These are phyloP conservation scores for Parotia lawesii DNA, from an alignment of 2,113 vertebrate species.

Conservation along the genomic window DNA sequence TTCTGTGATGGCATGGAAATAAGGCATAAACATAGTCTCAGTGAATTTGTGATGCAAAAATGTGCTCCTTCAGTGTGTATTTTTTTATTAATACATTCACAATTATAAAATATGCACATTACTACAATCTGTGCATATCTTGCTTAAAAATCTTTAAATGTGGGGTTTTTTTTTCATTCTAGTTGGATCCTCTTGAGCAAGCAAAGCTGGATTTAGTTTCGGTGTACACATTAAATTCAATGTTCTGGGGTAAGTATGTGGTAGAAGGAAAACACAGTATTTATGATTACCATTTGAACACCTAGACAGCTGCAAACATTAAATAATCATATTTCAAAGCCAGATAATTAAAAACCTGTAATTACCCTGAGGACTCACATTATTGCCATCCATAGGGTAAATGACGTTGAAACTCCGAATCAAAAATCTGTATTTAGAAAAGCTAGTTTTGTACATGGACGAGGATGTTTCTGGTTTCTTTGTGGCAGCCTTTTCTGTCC, in stretches of 20 bases:
- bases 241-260: constrained; percentile 93
- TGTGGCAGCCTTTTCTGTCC: background rate
- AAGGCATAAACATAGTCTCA: background rate
- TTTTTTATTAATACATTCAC: background rate
- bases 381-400: background rate
- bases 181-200: constrained; percentile 94
- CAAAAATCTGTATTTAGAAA: background rate
- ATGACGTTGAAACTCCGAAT: background rate
- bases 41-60: background rate
- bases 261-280: background rate
- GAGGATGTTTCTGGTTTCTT: background rate
- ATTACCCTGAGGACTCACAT: background rate
- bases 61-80: background rate
- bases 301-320: background rate
- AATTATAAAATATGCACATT: background rate
- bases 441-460: background rate
- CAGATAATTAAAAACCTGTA: background rate
- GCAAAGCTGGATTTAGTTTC: constrained; percentile 96
- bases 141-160: background rate
- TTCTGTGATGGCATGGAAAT: background rate
- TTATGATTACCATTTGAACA: background rate
- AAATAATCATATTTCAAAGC: background rate
- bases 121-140: background rate
- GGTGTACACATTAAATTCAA: constrained; percentile 90
- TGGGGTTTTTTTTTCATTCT: background rate